These are phyloP conservation scores for Hippocampus barbouri DNA, from an alignment of 2,113 vertebrate genomes.

Conservation along the genomic window DNA sequence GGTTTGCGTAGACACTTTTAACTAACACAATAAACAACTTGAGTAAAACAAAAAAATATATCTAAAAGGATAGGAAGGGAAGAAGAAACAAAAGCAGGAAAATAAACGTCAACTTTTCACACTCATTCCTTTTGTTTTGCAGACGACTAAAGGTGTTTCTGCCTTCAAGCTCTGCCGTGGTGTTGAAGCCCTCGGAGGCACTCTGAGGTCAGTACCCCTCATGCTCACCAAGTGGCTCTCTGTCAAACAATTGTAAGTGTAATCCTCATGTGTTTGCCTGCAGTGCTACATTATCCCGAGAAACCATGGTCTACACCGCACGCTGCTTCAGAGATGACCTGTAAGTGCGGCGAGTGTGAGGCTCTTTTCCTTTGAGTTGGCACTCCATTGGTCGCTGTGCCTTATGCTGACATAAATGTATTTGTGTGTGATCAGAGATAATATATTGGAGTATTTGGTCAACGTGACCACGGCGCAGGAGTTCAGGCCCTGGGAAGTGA, in stretches of 20 bases:
- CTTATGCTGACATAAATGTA: not conserved
- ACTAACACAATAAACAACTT: no score
- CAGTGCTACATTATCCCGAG: slow-evolving; percentile 84
- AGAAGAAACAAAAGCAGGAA: no score
- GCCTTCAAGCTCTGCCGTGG: slow-evolving; percentile 86
- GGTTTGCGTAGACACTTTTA: no score
- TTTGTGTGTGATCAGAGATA: slow-evolving; percentile 70
- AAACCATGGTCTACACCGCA: slow-evolving; percentile 81
- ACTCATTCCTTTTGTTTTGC: slow-evolving; percentile 19
- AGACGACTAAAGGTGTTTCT: slow-evolving; percentile 89
- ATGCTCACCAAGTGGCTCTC: not conserved
- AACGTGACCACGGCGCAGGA: slow-evolving; percentile 88
- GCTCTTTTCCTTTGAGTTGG: not conserved
- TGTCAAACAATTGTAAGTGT: not conserved
- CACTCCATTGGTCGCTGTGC: not conserved
- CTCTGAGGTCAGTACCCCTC: slow-evolving; percentile 78
- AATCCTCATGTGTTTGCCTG: slow-evolving; percentile 32
- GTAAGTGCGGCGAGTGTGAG: slow-evolving; percentile 68
- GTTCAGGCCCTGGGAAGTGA: slow-evolving; percentile 88
- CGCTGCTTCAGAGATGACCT: slow-evolving; percentile 82
- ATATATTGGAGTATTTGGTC: slow-evolving; percentile 84
- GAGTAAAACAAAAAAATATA: no score
- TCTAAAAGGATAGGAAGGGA: no score
- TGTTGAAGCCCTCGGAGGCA: slow-evolving; percentile 84
- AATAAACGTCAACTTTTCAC: not conserved